Base-by-base conservation (phyloP, 2,113 vertebrate genomes). In the Cettia cetti region DNA sequence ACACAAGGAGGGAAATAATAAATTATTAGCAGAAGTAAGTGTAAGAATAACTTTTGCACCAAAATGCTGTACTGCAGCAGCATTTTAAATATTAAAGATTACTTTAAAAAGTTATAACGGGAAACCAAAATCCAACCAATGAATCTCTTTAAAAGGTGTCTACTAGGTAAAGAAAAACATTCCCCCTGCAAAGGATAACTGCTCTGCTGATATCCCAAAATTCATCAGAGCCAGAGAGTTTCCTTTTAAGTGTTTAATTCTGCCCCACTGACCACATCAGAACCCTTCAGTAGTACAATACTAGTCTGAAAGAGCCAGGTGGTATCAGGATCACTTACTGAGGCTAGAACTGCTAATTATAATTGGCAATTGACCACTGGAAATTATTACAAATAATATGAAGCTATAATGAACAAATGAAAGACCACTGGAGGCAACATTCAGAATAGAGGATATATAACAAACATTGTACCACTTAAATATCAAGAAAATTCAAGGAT, bases 181-280 rank as follows among this genome's bases (percentile, higher is more conserved):
- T 44, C 7, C 8, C 6, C 37, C 16, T 37, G 3, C 21, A 40
- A 79, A 74, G 19, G 10, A 22, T 14, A 56, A 14, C 2, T 59
- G 24, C 35, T 68, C 52, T 10, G 19, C 13, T 42, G 44, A 50
- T 19, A 76, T 45, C 2, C 3, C 27, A 26, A 68, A 79, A 68
- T 56, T 64, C 30, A 68, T 40, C n/a, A 54, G 30, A 82, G 16
- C 4, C 20, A 0, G 1, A 22, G 17, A 59, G 8, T 39, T 92
- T 76, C 17, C 16, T 66, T 13, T 52, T 16, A 64, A 24, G 7
- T 39, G 49, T 13, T 82, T 26, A 91, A 79, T 72, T 92, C 53
- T 71, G 30, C 8, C 15, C 21, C n/a, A 24, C 3, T 31, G 6
- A 37, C 9, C 11, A 10, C 3, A 1, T 6, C 11, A 24, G 9